Evolutionary conservation across 2,113 vertebrate species (phyloP).

Genomic region (Odocoileus virginianus): DNA sequence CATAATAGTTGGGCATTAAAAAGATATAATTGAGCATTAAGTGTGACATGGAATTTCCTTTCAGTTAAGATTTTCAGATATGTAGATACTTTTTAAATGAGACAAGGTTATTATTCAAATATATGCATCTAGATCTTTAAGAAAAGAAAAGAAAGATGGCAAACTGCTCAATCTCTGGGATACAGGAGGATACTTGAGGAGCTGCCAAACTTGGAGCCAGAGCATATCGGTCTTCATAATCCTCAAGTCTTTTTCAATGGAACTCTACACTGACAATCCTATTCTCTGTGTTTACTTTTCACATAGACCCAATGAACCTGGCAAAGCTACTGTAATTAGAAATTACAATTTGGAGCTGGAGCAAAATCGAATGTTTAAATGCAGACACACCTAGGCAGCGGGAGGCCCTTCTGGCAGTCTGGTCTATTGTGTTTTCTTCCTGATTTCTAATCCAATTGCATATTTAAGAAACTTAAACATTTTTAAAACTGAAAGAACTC

Average conservation of each 20-base stretch:
- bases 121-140: conserved; percentile 4
- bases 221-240: neutral
- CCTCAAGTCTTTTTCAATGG: neutral
- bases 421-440: conserved; percentile 38
- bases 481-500: conserved; percentile 51
- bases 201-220: neutral
- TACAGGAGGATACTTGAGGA: neutral
- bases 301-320: conserved; percentile 8
- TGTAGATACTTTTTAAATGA: conserved; percentile 18
- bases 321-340: conserved; percentile 36
- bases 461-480: conserved; percentile 59
- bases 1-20: neutral
- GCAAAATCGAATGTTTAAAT: conserved; percentile 28
- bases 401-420: conserved; percentile 37
- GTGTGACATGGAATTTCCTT: neutral
- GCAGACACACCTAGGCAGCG: conserved; percentile 57
- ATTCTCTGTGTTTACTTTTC: conserved; percentile 9
- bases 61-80: conserved; percentile 28
- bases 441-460: conserved; percentile 54
- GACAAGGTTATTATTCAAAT: conserved; percentile 51
- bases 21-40: neutral
- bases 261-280: neutral
- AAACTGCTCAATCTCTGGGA: neutral
- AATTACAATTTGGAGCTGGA: conserved; percentile 46
- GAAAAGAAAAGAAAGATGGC: neutral